phyloP scores from a whole-genome alignment of 2,888 invertebrate genomes.

The Volucella inanis region DNA sequence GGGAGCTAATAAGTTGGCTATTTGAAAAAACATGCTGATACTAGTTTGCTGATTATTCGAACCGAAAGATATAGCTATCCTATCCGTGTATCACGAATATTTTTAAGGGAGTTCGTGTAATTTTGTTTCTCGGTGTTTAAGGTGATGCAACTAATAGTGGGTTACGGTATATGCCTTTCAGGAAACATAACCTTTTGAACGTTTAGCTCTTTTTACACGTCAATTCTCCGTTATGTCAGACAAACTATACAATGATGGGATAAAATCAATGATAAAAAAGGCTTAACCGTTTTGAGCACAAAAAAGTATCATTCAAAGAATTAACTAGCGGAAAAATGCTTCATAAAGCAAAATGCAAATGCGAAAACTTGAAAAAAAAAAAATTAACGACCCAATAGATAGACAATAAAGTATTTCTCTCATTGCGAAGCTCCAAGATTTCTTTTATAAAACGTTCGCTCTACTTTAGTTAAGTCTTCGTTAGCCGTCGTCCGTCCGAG shows the following conservation, averaged over 20 bases:
- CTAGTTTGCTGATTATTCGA: no score
- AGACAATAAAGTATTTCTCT: slow-evolving; percentile 22
- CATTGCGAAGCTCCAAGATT: slow-evolving; percentile 29
- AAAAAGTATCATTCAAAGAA: slow-evolving; percentile 29
- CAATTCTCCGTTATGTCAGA: no score
- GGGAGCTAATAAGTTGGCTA: no score
- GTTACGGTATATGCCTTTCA: no score
- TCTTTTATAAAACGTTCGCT: neutral
- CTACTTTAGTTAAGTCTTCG: neutral
- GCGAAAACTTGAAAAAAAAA: slow-evolving; percentile 4
- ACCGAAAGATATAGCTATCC: no score
- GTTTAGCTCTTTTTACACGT: no score
- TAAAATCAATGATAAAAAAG: slow-evolving; percentile 22
- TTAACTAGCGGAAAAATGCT: slow-evolving; percentile 40
- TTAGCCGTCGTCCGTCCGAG: neutral
- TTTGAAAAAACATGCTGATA: no score
- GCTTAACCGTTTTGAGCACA: slow-evolving; percentile 3
- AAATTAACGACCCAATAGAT: slow-evolving; percentile 9
- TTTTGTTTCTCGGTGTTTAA: no score
- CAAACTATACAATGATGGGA: neutral
- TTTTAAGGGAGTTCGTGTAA: no score
- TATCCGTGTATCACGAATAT: no score
- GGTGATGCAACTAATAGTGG: no score
- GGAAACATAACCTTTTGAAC: no score
- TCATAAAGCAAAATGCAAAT: slow-evolving; percentile 36